Conservation (phyloP, 1,140 invertebrate genomes). For the Sycophila sp. region DNA sequence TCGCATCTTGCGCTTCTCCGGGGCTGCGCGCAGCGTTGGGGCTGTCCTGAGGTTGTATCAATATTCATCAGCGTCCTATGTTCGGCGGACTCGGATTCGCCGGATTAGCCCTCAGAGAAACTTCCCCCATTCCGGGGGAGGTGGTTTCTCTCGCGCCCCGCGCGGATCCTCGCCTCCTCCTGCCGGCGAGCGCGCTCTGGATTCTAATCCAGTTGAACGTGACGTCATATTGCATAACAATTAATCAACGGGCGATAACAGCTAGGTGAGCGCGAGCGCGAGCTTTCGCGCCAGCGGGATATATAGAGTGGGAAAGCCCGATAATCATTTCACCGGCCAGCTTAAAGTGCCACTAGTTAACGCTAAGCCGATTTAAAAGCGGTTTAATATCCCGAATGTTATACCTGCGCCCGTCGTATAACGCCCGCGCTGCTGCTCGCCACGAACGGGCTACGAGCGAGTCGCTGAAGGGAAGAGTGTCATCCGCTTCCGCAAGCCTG, state of each 20-base stretch:
- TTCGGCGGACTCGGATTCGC: slow-evolving; percentile 64
- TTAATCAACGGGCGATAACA: slow-evolving; percentile 68
- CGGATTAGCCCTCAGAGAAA: slow-evolving; percentile 62
- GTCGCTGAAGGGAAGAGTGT: neutral
- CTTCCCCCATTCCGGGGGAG: slow-evolving; percentile 48
- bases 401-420: slow-evolving; percentile 49
- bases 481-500: slow-evolving; percentile 18
- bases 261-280: slow-evolving; percentile 49
- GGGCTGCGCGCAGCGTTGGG: slow-evolving; percentile 15
- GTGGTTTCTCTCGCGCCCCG: slow-evolving; percentile 39
- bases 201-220: slow-evolving; percentile 62
- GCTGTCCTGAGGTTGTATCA: slow-evolving; percentile 54
- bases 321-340: slow-evolving; percentile 68
- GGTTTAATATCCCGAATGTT: slow-evolving; percentile 66
- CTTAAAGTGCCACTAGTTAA: slow-evolving; percentile 69
- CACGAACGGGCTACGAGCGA: neutral
- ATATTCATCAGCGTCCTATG: slow-evolving; percentile 68
- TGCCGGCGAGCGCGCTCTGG: no score
- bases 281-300: slow-evolving; percentile 41
- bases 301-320: slow-evolving; percentile 63
- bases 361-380: slow-evolving; percentile 69
- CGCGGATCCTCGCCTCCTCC: slow-evolving; percentile 28
- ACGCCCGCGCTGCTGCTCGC: neutral
- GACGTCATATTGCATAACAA: slow-evolving; percentile 69
- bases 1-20: slow-evolving; percentile 54